A percentile compares a stretch with the other conserved stretches of the same genome.
These are phyloP conservation scores for Ormyrus thymus DNA, from an alignment of 2,888 invertebrate genomes.

Conservation along the genomic window DNA sequence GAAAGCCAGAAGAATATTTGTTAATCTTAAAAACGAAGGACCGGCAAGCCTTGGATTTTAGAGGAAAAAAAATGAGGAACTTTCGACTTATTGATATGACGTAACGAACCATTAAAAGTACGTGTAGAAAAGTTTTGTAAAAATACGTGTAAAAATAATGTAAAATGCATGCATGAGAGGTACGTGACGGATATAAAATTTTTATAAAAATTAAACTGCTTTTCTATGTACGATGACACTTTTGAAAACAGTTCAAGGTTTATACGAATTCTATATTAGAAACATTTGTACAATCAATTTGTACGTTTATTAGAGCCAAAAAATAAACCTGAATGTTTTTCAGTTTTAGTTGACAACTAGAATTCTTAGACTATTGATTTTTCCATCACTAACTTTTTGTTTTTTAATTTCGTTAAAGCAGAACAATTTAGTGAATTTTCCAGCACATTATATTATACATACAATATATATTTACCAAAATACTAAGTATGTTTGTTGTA, in stretches of 20 bases:
- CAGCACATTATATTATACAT: conserved; percentile 42
- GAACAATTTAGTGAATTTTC: conserved; percentile 18
- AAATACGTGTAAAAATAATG: conserved; percentile 42
- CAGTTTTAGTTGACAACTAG: background rate
- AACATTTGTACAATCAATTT: conserved; percentile 40
- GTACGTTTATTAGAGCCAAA: conserved; percentile 21
- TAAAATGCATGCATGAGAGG: conserved; percentile 14
- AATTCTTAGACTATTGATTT: conserved; percentile 1
- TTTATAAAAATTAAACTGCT: conserved; percentile 21
- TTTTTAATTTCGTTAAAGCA: background rate
- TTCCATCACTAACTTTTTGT: background rate
- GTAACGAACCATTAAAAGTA: conserved; percentile 17
- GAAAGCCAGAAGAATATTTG: background rate
- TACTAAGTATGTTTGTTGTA: conserved; percentile 59
- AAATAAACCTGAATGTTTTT: conserved; percentile 16
- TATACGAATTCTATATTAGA: conserved; percentile 13
- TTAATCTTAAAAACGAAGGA: conserved; percentile 16
- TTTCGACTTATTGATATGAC: conserved; percentile 20
- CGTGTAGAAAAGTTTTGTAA: conserved; percentile 39
- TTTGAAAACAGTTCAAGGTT: conserved; percentile 22
- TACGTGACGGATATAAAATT: conserved; percentile 21
- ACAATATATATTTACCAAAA: conserved; percentile 52
- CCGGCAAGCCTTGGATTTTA: conserved; percentile 39
- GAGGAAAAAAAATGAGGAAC: conserved; percentile 7
- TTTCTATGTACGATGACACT: background rate